Percentiles rank a stretch among this genome's conserved stretches.
Conservation (phyloP, 2,113 vertebrate genomes). For the Abramis brama region DNA sequence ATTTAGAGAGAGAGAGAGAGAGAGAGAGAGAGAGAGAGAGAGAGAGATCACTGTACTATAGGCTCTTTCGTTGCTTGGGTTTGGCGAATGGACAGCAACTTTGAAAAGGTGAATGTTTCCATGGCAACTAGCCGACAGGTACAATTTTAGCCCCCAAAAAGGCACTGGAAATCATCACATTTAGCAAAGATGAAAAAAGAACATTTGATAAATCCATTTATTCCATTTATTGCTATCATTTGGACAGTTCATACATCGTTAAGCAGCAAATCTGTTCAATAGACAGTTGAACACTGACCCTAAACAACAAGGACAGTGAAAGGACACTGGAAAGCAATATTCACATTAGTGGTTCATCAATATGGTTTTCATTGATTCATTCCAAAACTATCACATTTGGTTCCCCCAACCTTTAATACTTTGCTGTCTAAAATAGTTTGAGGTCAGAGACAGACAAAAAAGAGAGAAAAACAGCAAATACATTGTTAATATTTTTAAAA, state of each 20-base stretch:
- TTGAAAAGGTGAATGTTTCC: conserved; percentile 45
- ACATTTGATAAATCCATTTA: conserved; percentile 21
- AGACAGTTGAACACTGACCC: conserved; percentile 22
- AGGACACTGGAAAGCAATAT: conserved; percentile 1
- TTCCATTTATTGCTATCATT: neutral
- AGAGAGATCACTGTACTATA: neutral
- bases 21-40: conserved; percentile 5
- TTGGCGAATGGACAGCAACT: conserved; percentile 38
- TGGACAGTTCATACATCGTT: neutral
- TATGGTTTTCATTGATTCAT: neutral
- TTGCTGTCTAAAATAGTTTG: neutral
- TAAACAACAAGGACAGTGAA: conserved; percentile 32
- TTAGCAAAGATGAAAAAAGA: neutral
- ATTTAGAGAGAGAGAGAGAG: conserved; percentile 10
- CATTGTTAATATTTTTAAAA: neutral
- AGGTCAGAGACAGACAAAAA: neutral
- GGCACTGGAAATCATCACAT: conserved; percentile 11
- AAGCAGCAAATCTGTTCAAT: neutral
- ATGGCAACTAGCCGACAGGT: conserved; percentile 57
- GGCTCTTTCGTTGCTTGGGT: conserved; percentile 17
- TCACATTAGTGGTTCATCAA: neutral
- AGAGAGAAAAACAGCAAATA: neutral
- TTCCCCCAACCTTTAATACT: neutral
- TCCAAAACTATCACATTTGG: neutral
- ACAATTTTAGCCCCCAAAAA: conserved; percentile 44